These are phyloP conservation scores for Drosophila algonquin DNA, from an alignment of 2,888 invertebrate species.

Conservation along the genomic window DNA sequence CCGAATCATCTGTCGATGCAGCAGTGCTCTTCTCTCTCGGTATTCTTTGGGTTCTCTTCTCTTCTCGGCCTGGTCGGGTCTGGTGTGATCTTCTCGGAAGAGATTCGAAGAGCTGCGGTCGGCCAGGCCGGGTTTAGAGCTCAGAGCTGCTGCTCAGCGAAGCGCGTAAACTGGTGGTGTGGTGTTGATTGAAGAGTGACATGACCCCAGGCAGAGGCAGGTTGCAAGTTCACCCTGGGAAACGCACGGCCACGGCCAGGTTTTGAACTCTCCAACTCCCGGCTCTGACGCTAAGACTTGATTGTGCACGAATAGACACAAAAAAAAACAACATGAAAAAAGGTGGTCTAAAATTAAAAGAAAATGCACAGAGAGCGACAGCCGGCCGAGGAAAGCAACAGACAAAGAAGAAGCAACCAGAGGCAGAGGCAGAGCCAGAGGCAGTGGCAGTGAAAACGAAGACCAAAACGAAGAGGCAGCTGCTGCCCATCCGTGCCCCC, in stretches of 20 bases:
- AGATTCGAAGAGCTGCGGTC: conserved; percentile 21
- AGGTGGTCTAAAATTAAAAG: conserved; percentile 63
- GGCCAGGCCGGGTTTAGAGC: conserved; percentile 9
- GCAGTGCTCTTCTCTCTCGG: background rate
- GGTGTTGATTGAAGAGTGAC: conserved; percentile 40
- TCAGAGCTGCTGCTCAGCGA: conserved; percentile 10
- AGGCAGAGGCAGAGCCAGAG: background rate
- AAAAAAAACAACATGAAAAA: conserved; percentile 12
- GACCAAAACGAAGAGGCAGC: conserved; percentile 25
- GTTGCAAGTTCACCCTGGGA: conserved; percentile 14
- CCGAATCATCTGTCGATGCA: conserved; percentile 33
- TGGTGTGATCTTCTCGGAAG: conserved; percentile 5
- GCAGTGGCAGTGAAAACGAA: conserved; percentile 6
- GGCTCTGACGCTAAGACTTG: background rate
- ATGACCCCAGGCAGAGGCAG: conserved; percentile 12
- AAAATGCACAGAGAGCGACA: conserved; percentile 51
- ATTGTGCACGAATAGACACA: background rate
- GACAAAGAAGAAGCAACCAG: conserved; percentile 13
- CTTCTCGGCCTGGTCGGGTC: background rate
- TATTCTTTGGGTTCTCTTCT: background rate
- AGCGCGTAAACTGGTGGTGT: conserved; percentile 27
- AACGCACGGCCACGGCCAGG: background rate
- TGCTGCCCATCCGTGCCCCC: background rate
- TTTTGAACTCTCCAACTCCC: background rate
- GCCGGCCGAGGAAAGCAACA: conserved; percentile 7